Conservation (phyloP, 2,797 vertebrate species). For the Pangasius krempfi region DNA sequence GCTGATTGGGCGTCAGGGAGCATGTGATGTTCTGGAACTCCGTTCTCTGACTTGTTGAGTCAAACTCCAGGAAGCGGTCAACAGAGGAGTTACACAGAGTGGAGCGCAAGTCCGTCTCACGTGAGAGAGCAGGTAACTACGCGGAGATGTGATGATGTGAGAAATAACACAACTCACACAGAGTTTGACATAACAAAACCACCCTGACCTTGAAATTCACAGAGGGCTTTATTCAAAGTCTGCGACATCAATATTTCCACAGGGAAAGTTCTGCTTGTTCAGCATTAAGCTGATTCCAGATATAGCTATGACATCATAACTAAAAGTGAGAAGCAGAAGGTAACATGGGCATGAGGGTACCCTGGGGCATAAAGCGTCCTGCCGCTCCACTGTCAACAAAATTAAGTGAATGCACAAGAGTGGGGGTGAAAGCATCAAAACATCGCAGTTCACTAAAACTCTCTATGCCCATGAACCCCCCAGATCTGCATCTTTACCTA, state of each 20-base stretch:
- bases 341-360: neutral
- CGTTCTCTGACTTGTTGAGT: conserved; percentile 64
- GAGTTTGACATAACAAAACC: neutral
- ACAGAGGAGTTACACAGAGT: conserved; percentile 66
- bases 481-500: neutral
- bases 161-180: neutral
- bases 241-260: neutral
- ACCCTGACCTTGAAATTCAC: neutral
- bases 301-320: neutral
- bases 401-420: neutral
- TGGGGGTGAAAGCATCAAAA: neutral
- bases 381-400: neutral
- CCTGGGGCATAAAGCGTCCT: neutral
- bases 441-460: neutral
- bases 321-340: neutral
- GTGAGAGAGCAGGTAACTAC: conserved; percentile 40
- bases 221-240: neutral
- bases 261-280: neutral
- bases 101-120: conserved; percentile 59
- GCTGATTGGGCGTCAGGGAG: conserved; percentile 69
- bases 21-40: conserved; percentile 78
- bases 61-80: conserved; percentile 67
- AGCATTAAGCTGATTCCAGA: neutral
- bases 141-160: neutral
- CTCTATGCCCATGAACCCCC: neutral